Conservation (phyloP, 2,888 invertebrate genomes). For the Bugulina stolonifera region DNA sequence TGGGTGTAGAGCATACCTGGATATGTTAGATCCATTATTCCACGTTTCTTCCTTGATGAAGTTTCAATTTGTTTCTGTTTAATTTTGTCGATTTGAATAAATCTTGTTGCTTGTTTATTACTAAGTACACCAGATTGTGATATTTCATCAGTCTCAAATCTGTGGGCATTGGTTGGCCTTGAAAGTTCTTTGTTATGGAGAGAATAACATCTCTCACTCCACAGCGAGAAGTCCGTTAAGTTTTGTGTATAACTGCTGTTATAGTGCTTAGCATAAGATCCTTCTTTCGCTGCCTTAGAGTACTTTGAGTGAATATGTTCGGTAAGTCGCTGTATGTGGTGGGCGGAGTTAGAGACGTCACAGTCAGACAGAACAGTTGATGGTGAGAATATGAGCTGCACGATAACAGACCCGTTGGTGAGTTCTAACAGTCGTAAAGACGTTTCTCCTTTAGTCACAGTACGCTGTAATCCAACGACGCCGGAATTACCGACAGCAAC, state of each 20-base stretch:
- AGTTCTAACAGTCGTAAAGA: neutral
- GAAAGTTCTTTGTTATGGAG: neutral
- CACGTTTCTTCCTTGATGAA: neutral
- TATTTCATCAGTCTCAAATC: neutral
- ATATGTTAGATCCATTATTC: neutral
- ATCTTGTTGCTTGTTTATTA: too few relatives aligned
- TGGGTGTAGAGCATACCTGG: constrained; percentile 12
- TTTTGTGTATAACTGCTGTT: too few relatives aligned
- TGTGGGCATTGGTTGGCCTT: neutral
- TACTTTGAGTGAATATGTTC: constrained; percentile 7
- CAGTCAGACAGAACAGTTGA: neutral
- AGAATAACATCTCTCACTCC: neutral
- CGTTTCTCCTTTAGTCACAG: neutral
- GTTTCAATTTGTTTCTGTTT: too few relatives aligned
- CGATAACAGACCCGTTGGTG: constrained; percentile 1
- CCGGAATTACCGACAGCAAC: neutral
- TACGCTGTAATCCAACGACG: neutral
- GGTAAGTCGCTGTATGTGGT: neutral
- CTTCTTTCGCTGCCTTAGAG: neutral
- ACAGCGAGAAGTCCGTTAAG: neutral
- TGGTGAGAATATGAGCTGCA: neutral
- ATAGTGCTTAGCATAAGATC: too few relatives aligned
- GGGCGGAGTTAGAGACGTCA: constrained; percentile 6
- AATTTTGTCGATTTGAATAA: too few relatives aligned
- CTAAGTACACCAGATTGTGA: neutral